These are phyloP conservation scores for Drosophila paracracens DNA, from an alignment of 2,888 invertebrate species.

Conservation along the genomic window DNA sequence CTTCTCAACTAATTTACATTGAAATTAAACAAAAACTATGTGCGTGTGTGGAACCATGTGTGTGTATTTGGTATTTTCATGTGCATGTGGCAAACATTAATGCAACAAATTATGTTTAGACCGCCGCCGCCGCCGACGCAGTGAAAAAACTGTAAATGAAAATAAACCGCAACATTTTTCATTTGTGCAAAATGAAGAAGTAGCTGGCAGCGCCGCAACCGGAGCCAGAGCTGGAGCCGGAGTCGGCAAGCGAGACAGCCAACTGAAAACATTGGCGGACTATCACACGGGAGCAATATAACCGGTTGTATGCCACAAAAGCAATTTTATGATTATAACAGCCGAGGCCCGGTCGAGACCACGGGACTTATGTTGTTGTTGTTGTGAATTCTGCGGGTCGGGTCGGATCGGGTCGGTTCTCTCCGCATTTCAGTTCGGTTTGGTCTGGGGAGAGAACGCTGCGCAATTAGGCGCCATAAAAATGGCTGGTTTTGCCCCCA, in stretches of 20 bases:
- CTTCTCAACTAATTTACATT: constrained; percentile 76
- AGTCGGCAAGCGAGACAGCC: constrained; percentile 44
- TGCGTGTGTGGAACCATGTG: constrained; percentile 15
- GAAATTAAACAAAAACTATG: constrained; percentile 77
- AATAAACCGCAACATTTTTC: constrained; percentile 80
- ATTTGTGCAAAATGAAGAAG: constrained; percentile 77
- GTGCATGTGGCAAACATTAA: constrained; percentile 75
- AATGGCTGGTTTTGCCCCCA: constrained; percentile 63
- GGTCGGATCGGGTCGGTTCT: constrained; percentile 8
- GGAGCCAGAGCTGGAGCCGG: constrained; percentile 3
- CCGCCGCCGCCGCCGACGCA: constrained; percentile 44
- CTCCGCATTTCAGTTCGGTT: neutral
- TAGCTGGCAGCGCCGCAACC: constrained; percentile 27
- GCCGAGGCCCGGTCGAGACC: constrained; percentile 67
- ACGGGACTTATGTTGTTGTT: constrained; percentile 3
- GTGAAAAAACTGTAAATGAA: constrained; percentile 76
- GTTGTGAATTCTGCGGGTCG: constrained; percentile 24
- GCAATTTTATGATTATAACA: constrained; percentile 83
- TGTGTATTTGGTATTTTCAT: constrained; percentile 44
- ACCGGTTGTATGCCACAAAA: constrained; percentile 81
- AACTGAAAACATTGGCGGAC: constrained; percentile 65
- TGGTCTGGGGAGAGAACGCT: constrained; percentile 34
- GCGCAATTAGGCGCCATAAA: constrained; percentile 83
- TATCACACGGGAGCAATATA: constrained; percentile 81
- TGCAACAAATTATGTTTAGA: constrained; percentile 81